These are phyloP conservation scores for Podarcis raffonei DNA, from an alignment of 2,113 vertebrate genomes.

Conservation along the genomic window DNA sequence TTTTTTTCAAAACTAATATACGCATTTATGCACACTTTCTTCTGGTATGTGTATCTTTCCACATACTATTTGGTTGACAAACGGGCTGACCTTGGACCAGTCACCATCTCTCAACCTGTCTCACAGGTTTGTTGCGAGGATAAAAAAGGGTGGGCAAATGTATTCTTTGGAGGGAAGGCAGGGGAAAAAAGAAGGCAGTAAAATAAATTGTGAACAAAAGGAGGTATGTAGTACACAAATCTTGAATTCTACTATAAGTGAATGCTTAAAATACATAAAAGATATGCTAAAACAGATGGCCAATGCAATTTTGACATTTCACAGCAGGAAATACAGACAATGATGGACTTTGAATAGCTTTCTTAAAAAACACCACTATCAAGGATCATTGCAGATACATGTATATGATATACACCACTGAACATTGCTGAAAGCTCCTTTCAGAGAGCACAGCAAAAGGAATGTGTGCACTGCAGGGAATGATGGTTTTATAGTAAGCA, in stretches of 20 bases:
- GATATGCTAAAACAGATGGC: not conserved
- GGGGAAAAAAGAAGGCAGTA: not conserved
- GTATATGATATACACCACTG: not conserved
- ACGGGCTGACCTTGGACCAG: not conserved
- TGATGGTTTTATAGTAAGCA: not conserved
- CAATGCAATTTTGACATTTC: not conserved
- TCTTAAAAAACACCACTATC: not conserved
- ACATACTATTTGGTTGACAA: too few species aligned
- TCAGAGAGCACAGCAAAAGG: not conserved
- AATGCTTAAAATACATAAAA: not conserved
- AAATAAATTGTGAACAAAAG: not conserved
- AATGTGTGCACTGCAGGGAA: not conserved
- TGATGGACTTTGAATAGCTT: not conserved
- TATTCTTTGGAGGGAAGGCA: not conserved
- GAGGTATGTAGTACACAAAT: not conserved
- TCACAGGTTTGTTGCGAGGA: not conserved
- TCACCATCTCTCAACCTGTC: not conserved
- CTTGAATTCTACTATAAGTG: not conserved
- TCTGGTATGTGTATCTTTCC: too few species aligned
- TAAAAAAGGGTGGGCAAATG: not conserved
- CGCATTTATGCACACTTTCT: too few species aligned
- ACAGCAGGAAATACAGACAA: not conserved
- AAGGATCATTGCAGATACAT: not conserved
- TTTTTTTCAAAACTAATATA: too few species aligned
- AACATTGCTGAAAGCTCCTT: not conserved